Evolutionary conservation across 2,797 vertebrate genomes (phyloP), one percentile per base, ranked within the genome.

Genomic region (Apogon talboti): DNA sequence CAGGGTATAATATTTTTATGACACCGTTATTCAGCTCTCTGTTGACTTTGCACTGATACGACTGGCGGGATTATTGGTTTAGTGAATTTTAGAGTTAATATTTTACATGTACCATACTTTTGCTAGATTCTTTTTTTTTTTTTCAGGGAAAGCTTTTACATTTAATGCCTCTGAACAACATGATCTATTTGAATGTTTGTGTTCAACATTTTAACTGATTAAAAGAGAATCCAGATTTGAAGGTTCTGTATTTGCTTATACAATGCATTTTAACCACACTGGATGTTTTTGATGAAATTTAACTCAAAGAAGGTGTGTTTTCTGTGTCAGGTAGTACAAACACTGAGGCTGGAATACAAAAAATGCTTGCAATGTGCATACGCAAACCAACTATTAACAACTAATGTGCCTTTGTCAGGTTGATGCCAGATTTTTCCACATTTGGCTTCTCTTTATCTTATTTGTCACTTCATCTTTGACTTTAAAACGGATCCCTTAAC

Each of bases 161-260:
- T 76, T 72, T 40, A 57, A 83, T 85, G 74, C 76, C 76, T 82
- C 76, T 75, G 81, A 79, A 78, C 54, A 72, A 82, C 62, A 78
- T 74, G 48, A 57, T 74, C 66, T 63, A 66, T 81, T 48, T 85
- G 68, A 78, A 75, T 74, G 68, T 76, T 69, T 66, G 24, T 82
- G 73, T 81, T 74, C 33, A 68, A 71, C 59, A 67, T 70, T 75
- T 84, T 44, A 59, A 75, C 51, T 55, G 33, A 77, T 85, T 76
- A 74, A 89, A 87, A 70, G 21, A 70, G 54, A 49, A 75, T 79
- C 62, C 58, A 66, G 54, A 74, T 71, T 46, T 47, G 11, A 14
- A 66, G 41, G 4, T 67, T 65, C 37, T 38, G n/a, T 79, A 59
- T 82, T 79, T 78, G 41, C 54, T 65, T 59, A 7, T 30, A 21